phyloP scores from a whole-genome alignment of 2,113 vertebrate species.

The Daubentonia madagascariensis region DNA sequence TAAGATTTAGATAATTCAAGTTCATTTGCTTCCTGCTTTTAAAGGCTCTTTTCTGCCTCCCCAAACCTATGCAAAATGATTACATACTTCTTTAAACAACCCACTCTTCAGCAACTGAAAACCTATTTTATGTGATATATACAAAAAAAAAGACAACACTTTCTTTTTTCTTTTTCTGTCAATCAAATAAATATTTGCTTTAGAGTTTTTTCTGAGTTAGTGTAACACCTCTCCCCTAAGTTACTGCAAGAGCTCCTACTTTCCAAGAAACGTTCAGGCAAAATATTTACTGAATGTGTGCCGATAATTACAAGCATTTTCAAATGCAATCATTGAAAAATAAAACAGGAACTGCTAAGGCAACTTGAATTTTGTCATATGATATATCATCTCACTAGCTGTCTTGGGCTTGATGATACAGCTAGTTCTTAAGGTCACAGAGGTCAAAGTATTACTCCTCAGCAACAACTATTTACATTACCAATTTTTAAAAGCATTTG shows the following conservation, averaged over 20 bases:
- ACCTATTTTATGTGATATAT: neutral
- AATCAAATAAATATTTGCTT: neutral
- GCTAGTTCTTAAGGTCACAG: neutral
- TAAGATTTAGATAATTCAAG: constrained; percentile 8
- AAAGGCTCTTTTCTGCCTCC: neutral
- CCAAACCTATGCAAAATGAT: neutral
- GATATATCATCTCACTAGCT: neutral
- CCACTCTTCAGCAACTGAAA: neutral
- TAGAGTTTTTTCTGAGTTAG: neutral
- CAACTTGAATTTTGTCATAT: neutral
- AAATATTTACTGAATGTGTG: constrained; percentile 22
- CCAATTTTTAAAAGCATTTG: neutral
- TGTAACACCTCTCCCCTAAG: neutral
- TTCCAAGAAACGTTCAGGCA: constrained; percentile 3
- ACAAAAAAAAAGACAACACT: neutral
- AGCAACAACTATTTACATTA: neutral
- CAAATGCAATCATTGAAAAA: neutral
- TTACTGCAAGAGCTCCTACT: neutral
- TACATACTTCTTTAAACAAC: constrained; percentile 11
- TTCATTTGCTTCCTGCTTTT: constrained; percentile 31
- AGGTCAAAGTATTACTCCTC: neutral
- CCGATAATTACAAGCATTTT: neutral
- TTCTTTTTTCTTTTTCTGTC: neutral
- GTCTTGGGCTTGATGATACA: neutral
- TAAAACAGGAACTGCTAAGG: neutral